A percentile compares a stretch with the other conserved stretches of the same genome.
Conservation (phyloP, 2,797 vertebrate species). For the Saxicola maurus region DNA sequence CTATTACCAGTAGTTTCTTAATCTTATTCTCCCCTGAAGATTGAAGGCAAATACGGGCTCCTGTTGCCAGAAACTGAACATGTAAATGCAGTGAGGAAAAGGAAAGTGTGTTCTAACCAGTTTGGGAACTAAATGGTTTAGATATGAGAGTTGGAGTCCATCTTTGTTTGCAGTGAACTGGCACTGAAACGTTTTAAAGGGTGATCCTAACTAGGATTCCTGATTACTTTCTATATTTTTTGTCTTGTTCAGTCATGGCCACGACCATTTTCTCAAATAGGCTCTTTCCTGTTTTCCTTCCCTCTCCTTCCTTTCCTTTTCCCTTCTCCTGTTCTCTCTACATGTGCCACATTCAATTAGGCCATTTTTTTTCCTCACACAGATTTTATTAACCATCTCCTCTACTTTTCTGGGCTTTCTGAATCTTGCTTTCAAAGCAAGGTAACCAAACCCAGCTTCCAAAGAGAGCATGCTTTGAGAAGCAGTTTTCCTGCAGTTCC, state of each 20-base stretch:
- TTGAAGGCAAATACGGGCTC: rapidly evolving
- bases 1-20: not conserved
- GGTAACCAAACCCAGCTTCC: not conserved
- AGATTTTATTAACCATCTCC: slow-evolving; percentile 56
- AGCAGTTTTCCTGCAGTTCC: not conserved
- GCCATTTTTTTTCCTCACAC: not conserved
- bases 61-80: not conserved
- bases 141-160: not conserved
- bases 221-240: not conserved
- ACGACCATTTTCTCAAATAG: not conserved
- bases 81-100: not conserved
- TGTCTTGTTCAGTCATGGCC: not conserved
- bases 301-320: not conserved
- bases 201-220: not conserved
- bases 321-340: slow-evolving; percentile 5
- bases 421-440: not conserved
- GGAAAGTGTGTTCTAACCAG: not conserved
- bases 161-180: not conserved
- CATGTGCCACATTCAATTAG: slow-evolving; percentile 16
- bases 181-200: rapidly evolving
- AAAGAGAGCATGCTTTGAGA: not conserved
- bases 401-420: slow-evolving; percentile 30
- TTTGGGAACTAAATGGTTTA: not conserved
- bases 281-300: not conserved
- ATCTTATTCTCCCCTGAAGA: rapidly evolving